A percentile compares a stretch with the other conserved stretches of the same genome.
Evolutionary conservation across 2,888 invertebrate species (phyloP).

Genomic region (Pasiphila rectangulata): DNA sequence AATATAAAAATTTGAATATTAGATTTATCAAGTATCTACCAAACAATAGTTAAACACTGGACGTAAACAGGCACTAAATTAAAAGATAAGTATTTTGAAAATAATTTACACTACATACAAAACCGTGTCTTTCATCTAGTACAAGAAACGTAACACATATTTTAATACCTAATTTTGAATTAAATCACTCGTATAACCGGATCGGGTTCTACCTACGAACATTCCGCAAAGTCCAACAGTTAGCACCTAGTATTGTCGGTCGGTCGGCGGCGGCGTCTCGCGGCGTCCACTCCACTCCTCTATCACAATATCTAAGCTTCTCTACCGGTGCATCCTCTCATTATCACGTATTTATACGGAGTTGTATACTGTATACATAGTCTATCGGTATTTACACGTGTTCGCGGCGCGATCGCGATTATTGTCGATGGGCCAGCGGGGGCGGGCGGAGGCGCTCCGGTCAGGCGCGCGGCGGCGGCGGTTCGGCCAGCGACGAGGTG

Average conservation of each 20-base stretch:
- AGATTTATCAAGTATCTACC: conserved; percentile 61
- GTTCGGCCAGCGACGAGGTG: conserved; percentile 82
- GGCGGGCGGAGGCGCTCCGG: conserved; percentile 77
- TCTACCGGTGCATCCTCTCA: conserved; percentile 77
- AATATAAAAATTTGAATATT: conserved; percentile 71
- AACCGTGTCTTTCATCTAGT: conserved; percentile 61
- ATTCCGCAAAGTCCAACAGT: conserved; percentile 74
- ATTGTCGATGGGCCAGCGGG: conserved; percentile 78
- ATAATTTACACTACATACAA: conserved; percentile 75
- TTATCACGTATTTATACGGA: conserved; percentile 78
- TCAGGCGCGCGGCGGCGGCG: conserved; percentile 78
- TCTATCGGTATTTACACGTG: conserved; percentile 71
- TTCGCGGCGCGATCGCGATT: conserved; percentile 62
- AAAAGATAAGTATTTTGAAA: conserved; percentile 60
- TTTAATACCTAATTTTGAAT: conserved; percentile 70
- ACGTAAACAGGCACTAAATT: conserved; percentile 74
- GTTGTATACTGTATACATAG: conserved; percentile 67
- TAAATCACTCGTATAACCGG: conserved; percentile 67
- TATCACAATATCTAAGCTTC: conserved; percentile 78
- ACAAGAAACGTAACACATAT: conserved; percentile 67
- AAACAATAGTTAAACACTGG: conserved; percentile 70
- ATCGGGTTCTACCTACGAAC: conserved; percentile 66
- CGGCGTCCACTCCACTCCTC: conserved; percentile 48
- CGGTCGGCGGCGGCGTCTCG: conserved; percentile 43
- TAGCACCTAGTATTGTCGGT: conserved; percentile 81